phyloP scores from a whole-genome alignment of 2,113 vertebrate species.

The Globicephala melas region DNA sequence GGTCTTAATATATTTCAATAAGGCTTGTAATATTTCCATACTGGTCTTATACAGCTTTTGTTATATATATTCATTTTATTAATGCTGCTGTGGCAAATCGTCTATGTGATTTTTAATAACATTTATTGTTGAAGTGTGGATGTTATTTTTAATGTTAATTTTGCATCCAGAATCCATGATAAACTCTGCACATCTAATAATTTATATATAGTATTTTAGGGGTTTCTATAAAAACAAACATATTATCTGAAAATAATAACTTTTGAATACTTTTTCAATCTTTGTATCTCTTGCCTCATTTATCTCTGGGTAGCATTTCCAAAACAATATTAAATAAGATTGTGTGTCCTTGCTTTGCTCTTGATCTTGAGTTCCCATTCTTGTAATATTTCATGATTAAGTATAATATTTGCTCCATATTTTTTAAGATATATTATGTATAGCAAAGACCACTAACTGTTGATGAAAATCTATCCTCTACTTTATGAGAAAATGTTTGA shows the following conservation, averaged over 20 bases:
- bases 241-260: neutral
- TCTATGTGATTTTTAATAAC: neutral
- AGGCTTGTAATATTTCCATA: neutral
- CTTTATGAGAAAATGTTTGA: neutral
- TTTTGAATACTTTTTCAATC: neutral
- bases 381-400: neutral
- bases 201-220: neutral
- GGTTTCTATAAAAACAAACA: neutral
- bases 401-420: neutral
- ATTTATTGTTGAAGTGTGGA: neutral
- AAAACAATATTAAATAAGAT: neutral
- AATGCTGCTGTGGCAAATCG: neutral
- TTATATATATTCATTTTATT: neutral
- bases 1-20: neutral
- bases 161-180: neutral
- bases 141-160: neutral
- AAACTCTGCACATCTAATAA: neutral
- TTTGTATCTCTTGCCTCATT: neutral
- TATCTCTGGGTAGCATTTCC: neutral
- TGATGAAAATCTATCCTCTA: neutral
- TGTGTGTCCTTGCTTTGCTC: neutral
- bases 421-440: neutral
- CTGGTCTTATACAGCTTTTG: neutral
- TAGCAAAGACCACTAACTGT: neutral
- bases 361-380: neutral